Evolutionary conservation across 2,797 vertebrate species (phyloP).

Genomic region (Acipenser ruthenus): DNA sequence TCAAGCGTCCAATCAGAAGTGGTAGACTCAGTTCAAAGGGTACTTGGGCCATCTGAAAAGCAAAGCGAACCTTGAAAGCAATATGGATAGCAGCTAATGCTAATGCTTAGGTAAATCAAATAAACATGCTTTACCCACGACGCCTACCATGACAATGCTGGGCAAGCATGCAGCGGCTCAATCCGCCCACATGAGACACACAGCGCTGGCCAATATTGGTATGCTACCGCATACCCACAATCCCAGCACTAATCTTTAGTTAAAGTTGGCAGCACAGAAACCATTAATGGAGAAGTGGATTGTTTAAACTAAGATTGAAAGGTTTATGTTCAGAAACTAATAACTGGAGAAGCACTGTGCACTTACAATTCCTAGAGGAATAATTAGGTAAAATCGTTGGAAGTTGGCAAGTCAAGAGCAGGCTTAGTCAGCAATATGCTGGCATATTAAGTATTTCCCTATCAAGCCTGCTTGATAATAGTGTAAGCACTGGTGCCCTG

Average conservation of each 20-base stretch:
- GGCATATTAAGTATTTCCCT: constrained; percentile 15
- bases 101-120: too few species aligned
- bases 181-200: not conserved
- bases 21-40: too few species aligned
- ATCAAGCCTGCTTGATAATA: constrained; percentile 27
- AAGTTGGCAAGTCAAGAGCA: constrained; percentile 17
- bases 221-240: not conserved
- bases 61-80: too few species aligned
- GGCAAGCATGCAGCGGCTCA: not conserved
- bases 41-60: too few species aligned
- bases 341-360: not conserved
- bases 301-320: constrained; percentile 6
- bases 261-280: not conserved
- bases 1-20: too few species aligned
- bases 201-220: not conserved
- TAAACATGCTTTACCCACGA: too few species aligned
- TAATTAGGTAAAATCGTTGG: constrained; percentile 30
- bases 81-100: too few species aligned
- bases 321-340: constrained; percentile 3
- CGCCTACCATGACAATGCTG: not conserved
- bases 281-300: not conserved
- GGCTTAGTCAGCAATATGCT: constrained; percentile 27
- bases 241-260: not conserved
- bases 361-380: constrained; percentile 29
- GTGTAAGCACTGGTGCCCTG: too few species aligned